These are phyloP conservation scores for Pogonomyrmex californicus DNA, from an alignment of 1,140 invertebrate genomes.

Conservation along the genomic window DNA sequence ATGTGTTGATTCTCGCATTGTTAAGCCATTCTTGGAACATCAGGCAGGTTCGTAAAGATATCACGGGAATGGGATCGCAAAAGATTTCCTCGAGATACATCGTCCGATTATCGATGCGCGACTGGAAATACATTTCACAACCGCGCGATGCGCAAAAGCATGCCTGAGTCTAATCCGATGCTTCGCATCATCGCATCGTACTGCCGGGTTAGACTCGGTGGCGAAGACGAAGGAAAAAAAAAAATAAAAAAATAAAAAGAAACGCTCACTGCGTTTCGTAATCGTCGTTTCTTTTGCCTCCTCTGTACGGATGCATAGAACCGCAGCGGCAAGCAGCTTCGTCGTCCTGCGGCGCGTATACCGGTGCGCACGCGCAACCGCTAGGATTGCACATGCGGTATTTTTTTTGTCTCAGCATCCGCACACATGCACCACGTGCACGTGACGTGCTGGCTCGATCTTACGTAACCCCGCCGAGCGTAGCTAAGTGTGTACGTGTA, in stretches of 20 bases:
- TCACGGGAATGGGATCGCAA: not conserved
- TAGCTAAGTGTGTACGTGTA: slow-evolving; percentile 46
- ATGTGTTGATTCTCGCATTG: not conserved
- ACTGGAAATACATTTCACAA: slow-evolving; percentile 38
- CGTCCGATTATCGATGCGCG: slow-evolving; percentile 24
- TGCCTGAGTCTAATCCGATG: slow-evolving; percentile 64
- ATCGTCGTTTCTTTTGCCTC: slow-evolving; percentile 74
- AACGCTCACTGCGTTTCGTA: slow-evolving; percentile 75
- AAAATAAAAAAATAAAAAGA: slow-evolving; percentile 54
- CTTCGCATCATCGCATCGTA: slow-evolving; percentile 57
- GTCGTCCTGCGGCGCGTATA: slow-evolving; percentile 69
- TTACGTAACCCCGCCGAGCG: slow-evolving; percentile 74
- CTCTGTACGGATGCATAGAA: slow-evolving; percentile 65
- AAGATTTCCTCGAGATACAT: not conserved
- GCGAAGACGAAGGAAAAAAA: slow-evolving; percentile 40
- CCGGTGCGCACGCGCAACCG: slow-evolving; percentile 70
- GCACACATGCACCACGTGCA: slow-evolving; percentile 71
- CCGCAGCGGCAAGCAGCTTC: slow-evolving; percentile 57
- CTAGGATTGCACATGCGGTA: slow-evolving; percentile 77
- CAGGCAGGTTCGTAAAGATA: not conserved
- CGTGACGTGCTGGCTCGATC: slow-evolving; percentile 75
- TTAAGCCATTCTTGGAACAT: not conserved
- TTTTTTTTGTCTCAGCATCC: slow-evolving; percentile 75
- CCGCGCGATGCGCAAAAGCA: slow-evolving; percentile 19
- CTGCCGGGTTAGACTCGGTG: slow-evolving; percentile 43